Base-by-base conservation (phyloP, 2,888 invertebrate genomes). In the Danaus chrysippus region DNA sequence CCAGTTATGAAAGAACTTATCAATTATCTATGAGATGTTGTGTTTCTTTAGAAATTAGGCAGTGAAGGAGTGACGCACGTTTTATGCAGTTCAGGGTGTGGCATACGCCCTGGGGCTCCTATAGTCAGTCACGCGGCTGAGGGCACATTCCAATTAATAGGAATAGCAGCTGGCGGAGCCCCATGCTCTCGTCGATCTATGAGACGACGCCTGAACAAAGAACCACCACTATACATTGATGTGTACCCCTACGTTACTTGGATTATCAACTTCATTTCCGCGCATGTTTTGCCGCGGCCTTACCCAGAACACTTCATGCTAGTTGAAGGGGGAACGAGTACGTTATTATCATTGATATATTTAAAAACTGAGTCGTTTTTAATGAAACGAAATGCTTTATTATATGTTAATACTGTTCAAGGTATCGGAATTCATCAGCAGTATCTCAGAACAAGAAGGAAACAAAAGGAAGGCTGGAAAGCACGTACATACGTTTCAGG, bases 141-240 rank as follows among this genome's bases (percentile, higher is more conserved):
- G 12, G 89, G 89, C 0, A 68, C 75, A 9, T 89, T 82, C 62
- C 83, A 89, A 60, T 72, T 89, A 1, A 77, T 89, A 1, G 89
- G 88, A 0, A 49, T 88, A 2, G 78, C 86, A 0, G 82, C 82
- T 0, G 83, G 84, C 0, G 81, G 83, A 0, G 82, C 79, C 0
- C 74, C 79, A 0, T 89, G 89, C 66, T 60, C 70, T 0, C 73
- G 74, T 1, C 76, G 78, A 2, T 67, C 77, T 1, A 85, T 83
- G 84, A 78, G 89, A 1, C 72, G 71, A 5, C 76, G 78, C 0
- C 74, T 87, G 5, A 87, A 83, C 69, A 72, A 59, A 10, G 83
- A 86, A 42, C 87, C 87, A 0, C 87, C 89, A 0, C 69, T 87
- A 0, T 89, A 83, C 68, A 82, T 88, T 13, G 88, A 89, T 59